Evolutionary conservation across 2,888 invertebrate species (phyloP).

Genomic region (Acanthoscelides obtectus): DNA sequence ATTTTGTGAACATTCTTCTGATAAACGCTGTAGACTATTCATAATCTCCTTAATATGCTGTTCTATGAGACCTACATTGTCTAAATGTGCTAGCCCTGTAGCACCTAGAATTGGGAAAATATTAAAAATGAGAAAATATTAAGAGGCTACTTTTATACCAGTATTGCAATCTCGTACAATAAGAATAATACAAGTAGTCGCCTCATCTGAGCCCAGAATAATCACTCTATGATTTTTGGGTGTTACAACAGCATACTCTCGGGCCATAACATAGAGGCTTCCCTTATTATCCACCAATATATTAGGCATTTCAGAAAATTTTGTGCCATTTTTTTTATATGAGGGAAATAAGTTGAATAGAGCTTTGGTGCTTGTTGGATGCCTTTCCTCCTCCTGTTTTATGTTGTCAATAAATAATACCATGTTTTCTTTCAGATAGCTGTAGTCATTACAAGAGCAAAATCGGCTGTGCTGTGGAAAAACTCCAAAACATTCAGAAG

Average conservation of each 20-base stretch:
- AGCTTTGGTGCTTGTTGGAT: constrained; percentile 76
- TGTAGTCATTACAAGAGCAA: no score
- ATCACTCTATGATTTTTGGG: constrained; percentile 89
- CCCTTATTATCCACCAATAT: constrained; percentile 76
- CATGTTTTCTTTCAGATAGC: constrained; percentile 51
- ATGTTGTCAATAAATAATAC: constrained; percentile 84
- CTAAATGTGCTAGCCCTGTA: constrained; percentile 2
- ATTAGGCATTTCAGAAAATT: constrained; percentile 71
- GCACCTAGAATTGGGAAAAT: background rate
- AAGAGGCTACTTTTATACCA: constrained; percentile 37
- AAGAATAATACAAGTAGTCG: constrained; percentile 90
- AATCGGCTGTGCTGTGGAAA: no score
- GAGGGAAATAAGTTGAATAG: constrained; percentile 79
- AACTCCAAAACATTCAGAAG: no score
- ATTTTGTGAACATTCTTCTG: background rate
- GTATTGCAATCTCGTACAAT: constrained; percentile 71
- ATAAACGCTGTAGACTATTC: background rate
- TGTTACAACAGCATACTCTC: constrained; percentile 86
- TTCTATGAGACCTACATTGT: background rate
- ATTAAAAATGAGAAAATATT: background rate
- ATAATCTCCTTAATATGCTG: background rate
- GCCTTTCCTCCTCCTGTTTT: no score
- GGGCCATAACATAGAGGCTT: constrained; percentile 69
- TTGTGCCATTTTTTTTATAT: constrained; percentile 79
- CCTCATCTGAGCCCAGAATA: constrained; percentile 88